Base-by-base conservation (phyloP, 37 sponge, comb jelly and placozoan genomes). In the Agelas oroides region DNA sequence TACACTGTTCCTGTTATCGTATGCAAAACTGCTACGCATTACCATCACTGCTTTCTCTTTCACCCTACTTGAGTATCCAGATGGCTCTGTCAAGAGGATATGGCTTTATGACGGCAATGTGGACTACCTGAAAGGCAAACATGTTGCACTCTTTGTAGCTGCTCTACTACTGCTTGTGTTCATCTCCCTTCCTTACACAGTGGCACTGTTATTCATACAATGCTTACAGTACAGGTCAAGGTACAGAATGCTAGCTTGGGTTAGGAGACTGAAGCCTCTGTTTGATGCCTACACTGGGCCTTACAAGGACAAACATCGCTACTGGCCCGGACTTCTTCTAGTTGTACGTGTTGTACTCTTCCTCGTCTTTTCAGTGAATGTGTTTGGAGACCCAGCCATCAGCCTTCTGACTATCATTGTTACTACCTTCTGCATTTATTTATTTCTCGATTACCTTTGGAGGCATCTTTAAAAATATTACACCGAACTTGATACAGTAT, bases 21-120 rank as follows among this genome's bases (percentile, higher is more conserved):
- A 68, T 12, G 28, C 69, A 27, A 68, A 68, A 32, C 35, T 68
- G 34, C 69, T 68, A 6, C 41, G 73, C 1, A 46, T 23, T 19
- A 71, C 37, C 23, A 46, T 71, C 46, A 71, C 23, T 46, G 46
- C 46, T 46, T 46, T 46, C 46, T 46, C 46, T 8, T 46, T 8
- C 46, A 46, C 46, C 8, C 46, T 12, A 3, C 46, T 46, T 46
- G 46, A 46, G 46, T 46, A 46, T 8, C 46, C 46, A 12, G 46
- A 46, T 12, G 8, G 8, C 8, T 8, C 3, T 8, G 8, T 46
- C 46, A 46, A 46, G 27, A 30, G 33, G 13, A 73, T 83, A 2
- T 83, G 83, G 83, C 2, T 39, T 5, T 32, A 25, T 73, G 83
- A 83, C 27, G 83, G 83, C 13, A 83, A 38, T 41, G 19, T 70